Evolutionary conservation across 30 jellyfish, hydroid and myxozoan genomes (phyloP).

Genomic region (Nemopilema nomurai): DNA sequence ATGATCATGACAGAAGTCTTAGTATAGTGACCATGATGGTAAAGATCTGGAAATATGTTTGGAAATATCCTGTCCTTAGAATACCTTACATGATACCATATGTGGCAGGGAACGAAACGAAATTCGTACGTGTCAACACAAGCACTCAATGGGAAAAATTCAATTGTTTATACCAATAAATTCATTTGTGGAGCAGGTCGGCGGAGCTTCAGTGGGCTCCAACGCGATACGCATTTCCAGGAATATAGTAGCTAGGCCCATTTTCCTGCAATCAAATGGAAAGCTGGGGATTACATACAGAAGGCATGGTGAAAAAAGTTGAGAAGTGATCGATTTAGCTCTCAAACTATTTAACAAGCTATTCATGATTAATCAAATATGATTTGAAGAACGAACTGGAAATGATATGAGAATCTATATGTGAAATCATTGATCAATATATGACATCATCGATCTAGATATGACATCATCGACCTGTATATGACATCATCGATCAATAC

Average conservation of each 20-base stretch:
- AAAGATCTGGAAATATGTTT: too few species aligned
- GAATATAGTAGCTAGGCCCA: conserved; percentile 85
- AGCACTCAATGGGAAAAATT: background rate
- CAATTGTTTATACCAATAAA: background rate
- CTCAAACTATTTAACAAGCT: too few species aligned
- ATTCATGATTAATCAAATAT: too few species aligned
- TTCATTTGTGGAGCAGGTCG: background rate
- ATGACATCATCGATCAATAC: too few species aligned
- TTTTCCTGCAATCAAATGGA: conserved; percentile 63
- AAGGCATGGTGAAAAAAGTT: background rate
- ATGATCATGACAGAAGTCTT: too few species aligned
- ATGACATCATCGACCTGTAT: too few species aligned
- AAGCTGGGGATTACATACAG: background rate
- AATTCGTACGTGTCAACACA: background rate
- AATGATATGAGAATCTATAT: too few species aligned
- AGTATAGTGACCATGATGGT: too few species aligned
- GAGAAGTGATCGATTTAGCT: too few species aligned
- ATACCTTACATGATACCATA: background rate
- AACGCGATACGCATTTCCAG: conserved; percentile 33
- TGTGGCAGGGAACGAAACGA: background rate
- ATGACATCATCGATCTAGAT: too few species aligned
- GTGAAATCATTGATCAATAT: too few species aligned
- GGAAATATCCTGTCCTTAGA: background rate
- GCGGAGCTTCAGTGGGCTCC: background rate
- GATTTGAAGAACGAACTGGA: too few species aligned